Evolutionary conservation across 1,140 invertebrate genomes (phyloP).

Genomic region (Colletes latitarsis): DNA sequence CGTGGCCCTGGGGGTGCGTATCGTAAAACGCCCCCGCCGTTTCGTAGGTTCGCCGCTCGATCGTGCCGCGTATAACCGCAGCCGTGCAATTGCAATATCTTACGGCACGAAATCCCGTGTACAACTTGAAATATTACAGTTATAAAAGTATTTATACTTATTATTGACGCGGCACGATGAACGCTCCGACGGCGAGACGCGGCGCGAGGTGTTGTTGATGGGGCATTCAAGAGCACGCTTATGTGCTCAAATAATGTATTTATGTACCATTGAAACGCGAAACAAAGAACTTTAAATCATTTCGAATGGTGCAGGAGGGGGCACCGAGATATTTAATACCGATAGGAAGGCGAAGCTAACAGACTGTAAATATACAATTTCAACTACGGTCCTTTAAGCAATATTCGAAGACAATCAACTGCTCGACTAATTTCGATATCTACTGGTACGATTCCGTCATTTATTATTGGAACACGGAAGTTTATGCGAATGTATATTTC

Average conservation of each 20-base stretch:
- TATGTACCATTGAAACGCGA: constrained; percentile 24
- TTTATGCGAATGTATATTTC: too few species aligned
- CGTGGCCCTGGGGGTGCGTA: not conserved
- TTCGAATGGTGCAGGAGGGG: not conserved
- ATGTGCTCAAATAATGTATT: constrained; percentile 32
- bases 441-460: not conserved
- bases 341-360: too few species aligned
- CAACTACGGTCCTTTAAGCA: too few species aligned
- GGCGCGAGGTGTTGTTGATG: constrained; percentile 26
- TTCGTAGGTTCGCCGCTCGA: constrained; percentile 9
- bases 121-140: constrained; percentile 21
- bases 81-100: constrained; percentile 24
- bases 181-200: not conserved
- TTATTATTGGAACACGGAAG: not conserved
- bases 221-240: constrained; percentile 21
- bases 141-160: constrained; percentile 53
- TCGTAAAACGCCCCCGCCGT: constrained; percentile 55
- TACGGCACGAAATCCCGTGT: constrained; percentile 13
- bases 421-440: not conserved
- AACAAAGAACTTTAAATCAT: constrained; percentile 28
- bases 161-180: constrained; percentile 26
- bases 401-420: not conserved
- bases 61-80: not conserved
- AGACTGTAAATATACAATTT: not conserved
- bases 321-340: not conserved